Percentiles rank a stretch among this genome's conserved stretches.
Evolutionary conservation across 2,888 invertebrate genomes (phyloP).

Genomic region (Tricholauxania praeusta): DNA sequence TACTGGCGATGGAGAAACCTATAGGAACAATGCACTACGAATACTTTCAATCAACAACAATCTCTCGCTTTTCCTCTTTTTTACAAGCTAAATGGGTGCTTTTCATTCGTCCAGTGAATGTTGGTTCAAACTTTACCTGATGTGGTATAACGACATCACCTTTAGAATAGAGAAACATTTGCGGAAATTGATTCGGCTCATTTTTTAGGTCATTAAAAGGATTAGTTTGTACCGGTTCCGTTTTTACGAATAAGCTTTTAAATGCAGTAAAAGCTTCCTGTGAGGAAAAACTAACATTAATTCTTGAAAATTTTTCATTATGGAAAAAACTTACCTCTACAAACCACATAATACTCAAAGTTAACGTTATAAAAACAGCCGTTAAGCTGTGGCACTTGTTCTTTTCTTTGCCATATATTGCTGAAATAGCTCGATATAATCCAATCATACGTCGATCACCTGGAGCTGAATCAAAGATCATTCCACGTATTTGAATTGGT

Average conservation of each 20-base stretch:
- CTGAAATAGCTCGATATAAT: conserved; percentile 73
- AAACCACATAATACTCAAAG: conserved; percentile 73
- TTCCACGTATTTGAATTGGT: conserved; percentile 71
- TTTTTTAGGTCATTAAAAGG: conserved; percentile 72
- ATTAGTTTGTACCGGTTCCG: conserved; percentile 70
- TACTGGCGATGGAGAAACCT: neutral
- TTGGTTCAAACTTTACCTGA: conserved; percentile 64
- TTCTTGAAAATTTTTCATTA: neutral
- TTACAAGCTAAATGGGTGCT: neutral
- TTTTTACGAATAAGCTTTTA: conserved; percentile 64
- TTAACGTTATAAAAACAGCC: conserved; percentile 69
- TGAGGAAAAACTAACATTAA: conserved; percentile 43
- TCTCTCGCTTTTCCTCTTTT: neutral
- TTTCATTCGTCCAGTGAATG: no score
- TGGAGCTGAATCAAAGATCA: conserved; percentile 80
- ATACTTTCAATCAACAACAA: no score
- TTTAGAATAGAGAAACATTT: conserved; percentile 80
- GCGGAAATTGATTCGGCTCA: conserved; percentile 75
- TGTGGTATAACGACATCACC: conserved; percentile 76
- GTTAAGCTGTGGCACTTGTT: conserved; percentile 71
- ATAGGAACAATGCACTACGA: neutral
- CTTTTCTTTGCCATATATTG: conserved; percentile 72
- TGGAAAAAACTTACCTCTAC: conserved; percentile 69
- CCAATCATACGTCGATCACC: conserved; percentile 72
- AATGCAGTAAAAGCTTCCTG: conserved; percentile 67